Evolutionary conservation across 2,888 invertebrate genomes (phyloP).

Genomic region (Seira ritae): DNA sequence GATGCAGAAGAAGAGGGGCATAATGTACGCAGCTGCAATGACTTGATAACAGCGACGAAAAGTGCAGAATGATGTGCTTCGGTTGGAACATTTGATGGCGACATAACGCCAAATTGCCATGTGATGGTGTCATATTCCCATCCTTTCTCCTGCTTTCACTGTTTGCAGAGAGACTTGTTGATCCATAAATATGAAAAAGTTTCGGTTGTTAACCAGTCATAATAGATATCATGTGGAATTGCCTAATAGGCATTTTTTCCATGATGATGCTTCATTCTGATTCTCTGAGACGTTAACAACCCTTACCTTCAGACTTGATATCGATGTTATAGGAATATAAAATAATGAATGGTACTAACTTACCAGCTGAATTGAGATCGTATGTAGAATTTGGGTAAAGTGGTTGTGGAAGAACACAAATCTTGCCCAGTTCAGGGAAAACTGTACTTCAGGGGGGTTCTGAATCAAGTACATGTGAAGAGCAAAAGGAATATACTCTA

Average conservation of each 20-base stretch:
- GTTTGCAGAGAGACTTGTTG: background rate
- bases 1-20: constrained; percentile 76
- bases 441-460: constrained; percentile 75
- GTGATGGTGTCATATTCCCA: constrained; percentile 74
- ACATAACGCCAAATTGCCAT: constrained; percentile 95
- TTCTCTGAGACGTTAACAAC: background rate
- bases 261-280: background rate
- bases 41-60: constrained; percentile 73
- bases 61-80: constrained; percentile 67
- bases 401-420: constrained; percentile 88
- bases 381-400: constrained; percentile 87
- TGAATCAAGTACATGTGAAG: constrained; percentile 81
- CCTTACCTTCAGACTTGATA: background rate
- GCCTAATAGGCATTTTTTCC: background rate
- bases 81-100: constrained; percentile 79
- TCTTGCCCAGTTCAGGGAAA: constrained; percentile 84
- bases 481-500: constrained; percentile 88
- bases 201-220: background rate
- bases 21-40: constrained; percentile 76
- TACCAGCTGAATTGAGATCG: constrained; percentile 86
- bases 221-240: background rate
- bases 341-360: too few relatives aligned
- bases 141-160: too few relatives aligned
- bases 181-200: background rate
- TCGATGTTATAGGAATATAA: background rate